Base-by-base conservation (phyloP, 2,888 invertebrate species). In the Teleogryllus oceanicus region DNA sequence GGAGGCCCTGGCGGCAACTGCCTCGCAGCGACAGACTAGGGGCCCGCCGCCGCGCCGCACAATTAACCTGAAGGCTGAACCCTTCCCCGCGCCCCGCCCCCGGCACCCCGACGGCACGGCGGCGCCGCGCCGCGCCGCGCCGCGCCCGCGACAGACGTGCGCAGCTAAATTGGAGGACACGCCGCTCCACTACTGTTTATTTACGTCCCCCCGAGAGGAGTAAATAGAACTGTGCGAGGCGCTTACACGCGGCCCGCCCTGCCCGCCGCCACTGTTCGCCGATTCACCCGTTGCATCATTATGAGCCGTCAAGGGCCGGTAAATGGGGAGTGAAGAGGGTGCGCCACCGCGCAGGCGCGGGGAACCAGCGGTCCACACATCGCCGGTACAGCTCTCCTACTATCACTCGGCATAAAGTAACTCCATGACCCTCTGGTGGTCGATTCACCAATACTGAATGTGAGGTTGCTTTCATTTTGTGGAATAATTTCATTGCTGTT, bases 121-220 rank as follows among this genome's bases (percentile, higher is more conserved):
- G 0, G 37, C 37, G 37, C 37, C 62, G 13, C 62, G 62, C 62
- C 37, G 24, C 24, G 24, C 37, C 5, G 37, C 37, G 37, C 37
- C 62, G 13, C 62, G 62, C 62, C 37, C 62, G 62, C 62, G 62
- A 62, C 62, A 62, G 62, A 62, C 62, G 62, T n/a, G 62, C n/a
- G 62, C 62, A n/a, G n/a, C 62, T 62, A 62, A 13, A 62, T 62
- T 62, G 62, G 62, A n/a, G 62, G 62, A 62, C 62, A 62, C 62
- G n/a, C n/a, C 62, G 62, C 62, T 62, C 62, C n/a, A 62, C 62
- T 62, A 62, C 62, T 62, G 62, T 62, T 62, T 62, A 62, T 62
- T 62, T 62, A 62, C 62, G 62, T 62, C 62, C 62, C 62, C 62
- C 13, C 62, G 62, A 62, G 62, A 18, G 62, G 62, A 62, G 62